Conservation (phyloP, 2,797 vertebrate species). For the Pseudochirops corinnae region DNA sequence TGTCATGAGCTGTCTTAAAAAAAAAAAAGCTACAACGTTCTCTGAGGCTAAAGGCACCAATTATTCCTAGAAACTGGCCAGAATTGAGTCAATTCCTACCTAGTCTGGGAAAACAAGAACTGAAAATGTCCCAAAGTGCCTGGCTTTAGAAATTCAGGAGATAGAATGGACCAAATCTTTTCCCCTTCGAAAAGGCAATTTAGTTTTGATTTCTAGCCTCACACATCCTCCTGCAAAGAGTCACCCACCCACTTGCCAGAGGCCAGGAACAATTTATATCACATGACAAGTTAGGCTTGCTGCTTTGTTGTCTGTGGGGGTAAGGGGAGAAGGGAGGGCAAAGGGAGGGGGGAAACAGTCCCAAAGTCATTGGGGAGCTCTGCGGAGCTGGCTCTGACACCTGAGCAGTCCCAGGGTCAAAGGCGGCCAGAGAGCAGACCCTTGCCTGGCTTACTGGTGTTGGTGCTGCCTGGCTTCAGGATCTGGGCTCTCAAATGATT, state of each 20-base stretch:
- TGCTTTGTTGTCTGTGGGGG: background rate
- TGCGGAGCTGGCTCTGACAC: background rate
- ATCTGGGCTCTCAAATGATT: background rate
- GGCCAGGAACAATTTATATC: background rate
- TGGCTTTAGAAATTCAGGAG: background rate
- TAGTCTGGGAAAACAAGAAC: background rate
- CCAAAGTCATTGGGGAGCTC: background rate
- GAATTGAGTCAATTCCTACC: background rate
- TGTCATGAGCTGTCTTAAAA: background rate
- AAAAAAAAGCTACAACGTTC: background rate
- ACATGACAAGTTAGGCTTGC: background rate
- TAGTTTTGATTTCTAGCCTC: background rate
- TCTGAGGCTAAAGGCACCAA: background rate
- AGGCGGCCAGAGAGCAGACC: background rate
- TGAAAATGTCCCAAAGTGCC: background rate
- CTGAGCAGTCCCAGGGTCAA: background rate
- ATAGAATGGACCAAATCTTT: background rate
- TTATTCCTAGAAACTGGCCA: background rate
- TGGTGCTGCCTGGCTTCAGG: background rate
- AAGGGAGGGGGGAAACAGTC: background rate
- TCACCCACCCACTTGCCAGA: background rate
- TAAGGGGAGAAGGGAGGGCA: background rate
- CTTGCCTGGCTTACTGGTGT: background rate
- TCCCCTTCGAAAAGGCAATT: background rate
- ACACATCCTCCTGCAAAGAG: background rate